Evolutionary conservation across 1,140 invertebrate species (phyloP), one percentile per base, ranked within the genome.

Genomic region (Arion vulgaris): DNA sequence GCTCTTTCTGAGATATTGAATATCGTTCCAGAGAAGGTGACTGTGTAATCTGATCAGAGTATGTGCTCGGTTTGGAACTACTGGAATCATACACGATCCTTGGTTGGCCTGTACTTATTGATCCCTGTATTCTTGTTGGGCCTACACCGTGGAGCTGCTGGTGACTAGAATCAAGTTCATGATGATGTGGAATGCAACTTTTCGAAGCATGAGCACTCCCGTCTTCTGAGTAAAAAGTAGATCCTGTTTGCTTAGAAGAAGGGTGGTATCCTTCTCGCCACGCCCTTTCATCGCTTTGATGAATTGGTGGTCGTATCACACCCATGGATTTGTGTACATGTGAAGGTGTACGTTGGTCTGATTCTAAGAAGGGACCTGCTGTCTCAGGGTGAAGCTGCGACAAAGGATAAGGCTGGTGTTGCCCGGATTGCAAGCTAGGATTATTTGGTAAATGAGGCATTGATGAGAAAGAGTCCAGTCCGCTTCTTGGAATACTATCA

Each of bases 21-120:
- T 49, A 66, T 11, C 51, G 45, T 32, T 77, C 39, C 49, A 19
- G 9, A n/a, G 34, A 45, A 5, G 53, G 32, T 51, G 79, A 4
- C n/a, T 62, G 49, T 1, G 51, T 7, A n/a, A 28, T 4, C n/a
- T 53, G 68, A 36, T 81, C 68, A 72, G 38, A 45, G n/a, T 71
- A 81, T 39, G 41, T 17, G 34, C 11, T 45, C n/a, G 51, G 23
- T 45, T 80, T 80, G 45, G 11, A 17, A 23, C 11, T 68, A 26
- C 26, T 19, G 1, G 49, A 32, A 26, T 80, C 77, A 34, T 69
- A 68, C 69, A 81, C n/a, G 11, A 81, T 73, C 69, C 79, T 71
- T 17, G 79, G 79, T 45, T 81, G 79, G 49, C 79, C 79, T 11
- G 79, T 81, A 38, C 79, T 81, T 39, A 81, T 81, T 23, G 79